These are phyloP conservation scores for Idaea straminata DNA, from an alignment of 2,888 invertebrate species.

Conservation along the genomic window DNA sequence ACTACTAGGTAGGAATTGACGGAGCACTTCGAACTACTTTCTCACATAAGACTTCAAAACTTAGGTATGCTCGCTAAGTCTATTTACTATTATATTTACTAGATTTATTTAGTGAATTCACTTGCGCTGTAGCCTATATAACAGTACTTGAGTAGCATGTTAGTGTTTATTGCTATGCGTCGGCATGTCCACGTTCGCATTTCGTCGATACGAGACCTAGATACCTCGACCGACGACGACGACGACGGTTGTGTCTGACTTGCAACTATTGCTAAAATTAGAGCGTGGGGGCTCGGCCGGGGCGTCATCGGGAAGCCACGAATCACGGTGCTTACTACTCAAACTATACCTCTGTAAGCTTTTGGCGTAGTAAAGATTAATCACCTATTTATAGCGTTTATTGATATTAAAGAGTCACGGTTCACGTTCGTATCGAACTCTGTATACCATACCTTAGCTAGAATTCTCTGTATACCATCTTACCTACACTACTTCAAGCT, in stretches of 20 bases:
- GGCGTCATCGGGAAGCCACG: constrained; percentile 22
- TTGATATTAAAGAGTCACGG: neutral
- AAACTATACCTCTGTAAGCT: no score
- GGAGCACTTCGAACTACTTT: no score
- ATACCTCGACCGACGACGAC: constrained; percentile 20
- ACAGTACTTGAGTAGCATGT: neutral
- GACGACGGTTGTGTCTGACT: constrained; percentile 14
- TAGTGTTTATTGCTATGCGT: neutral
- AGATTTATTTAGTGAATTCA: no score
- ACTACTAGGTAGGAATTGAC: no score
- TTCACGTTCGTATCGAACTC: no score
- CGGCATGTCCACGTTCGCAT: constrained; percentile 1
- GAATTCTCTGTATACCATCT: no score
- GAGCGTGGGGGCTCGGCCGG: constrained; percentile 37
- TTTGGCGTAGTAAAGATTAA: no score
- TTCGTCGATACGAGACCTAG: constrained; percentile 25
- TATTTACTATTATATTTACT: no score
- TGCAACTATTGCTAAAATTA: constrained; percentile 38
- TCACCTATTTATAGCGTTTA: neutral
- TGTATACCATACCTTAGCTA: no score
- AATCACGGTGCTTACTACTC: neutral
- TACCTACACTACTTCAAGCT: no score
- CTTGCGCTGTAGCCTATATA: neutral
- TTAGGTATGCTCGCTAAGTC: no score
- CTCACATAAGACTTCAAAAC: no score